Percentiles rank a stretch among this genome's conserved stretches.
phyloP scores from a whole-genome alignment of 30 jellyfish, hydroid and myxozoan genomes.

The Clytia hemisphaerica region DNA sequence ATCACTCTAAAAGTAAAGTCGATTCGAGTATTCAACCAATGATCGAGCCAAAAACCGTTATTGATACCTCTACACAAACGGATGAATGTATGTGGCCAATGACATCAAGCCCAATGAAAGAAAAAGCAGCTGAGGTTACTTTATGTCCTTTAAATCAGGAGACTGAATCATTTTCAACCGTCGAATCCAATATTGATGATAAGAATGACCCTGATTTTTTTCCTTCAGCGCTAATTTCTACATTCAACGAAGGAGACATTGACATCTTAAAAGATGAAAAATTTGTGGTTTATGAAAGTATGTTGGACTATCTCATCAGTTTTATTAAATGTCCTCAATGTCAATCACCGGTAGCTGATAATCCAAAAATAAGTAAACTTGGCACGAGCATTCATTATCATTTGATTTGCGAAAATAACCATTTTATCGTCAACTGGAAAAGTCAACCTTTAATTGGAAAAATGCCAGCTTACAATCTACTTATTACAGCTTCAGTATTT shows the following conservation, averaged over 20 bases:
- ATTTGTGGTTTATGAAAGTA: not conserved
- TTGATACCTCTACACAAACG: too few relatives aligned
- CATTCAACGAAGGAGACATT: not conserved
- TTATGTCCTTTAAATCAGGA: too few relatives aligned
- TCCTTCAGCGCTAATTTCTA: too few relatives aligned
- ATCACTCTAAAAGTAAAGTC: too few relatives aligned
- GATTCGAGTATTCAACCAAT: too few relatives aligned
- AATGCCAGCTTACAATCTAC: conserved; percentile 6
- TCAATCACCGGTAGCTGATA: not conserved
- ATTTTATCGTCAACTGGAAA: not conserved
- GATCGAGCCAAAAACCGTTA: too few relatives aligned
- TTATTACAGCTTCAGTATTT: not conserved
- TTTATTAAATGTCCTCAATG: not conserved
- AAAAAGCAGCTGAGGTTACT: too few relatives aligned
- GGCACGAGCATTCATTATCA: not conserved
- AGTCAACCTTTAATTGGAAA: conserved; percentile 9
- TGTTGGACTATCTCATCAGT: not conserved
- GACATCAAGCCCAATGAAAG: too few relatives aligned
- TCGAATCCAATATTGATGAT: too few relatives aligned
- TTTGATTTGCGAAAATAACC: not conserved
- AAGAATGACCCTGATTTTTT: too few relatives aligned
- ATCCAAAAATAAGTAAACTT: not conserved
- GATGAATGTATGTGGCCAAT: too few relatives aligned
- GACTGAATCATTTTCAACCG: too few relatives aligned
- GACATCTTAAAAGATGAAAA: not conserved